These are phyloP conservation scores for Eremophila alpestris DNA, from an alignment of 2,797 vertebrate genomes.

Conservation along the genomic window DNA sequence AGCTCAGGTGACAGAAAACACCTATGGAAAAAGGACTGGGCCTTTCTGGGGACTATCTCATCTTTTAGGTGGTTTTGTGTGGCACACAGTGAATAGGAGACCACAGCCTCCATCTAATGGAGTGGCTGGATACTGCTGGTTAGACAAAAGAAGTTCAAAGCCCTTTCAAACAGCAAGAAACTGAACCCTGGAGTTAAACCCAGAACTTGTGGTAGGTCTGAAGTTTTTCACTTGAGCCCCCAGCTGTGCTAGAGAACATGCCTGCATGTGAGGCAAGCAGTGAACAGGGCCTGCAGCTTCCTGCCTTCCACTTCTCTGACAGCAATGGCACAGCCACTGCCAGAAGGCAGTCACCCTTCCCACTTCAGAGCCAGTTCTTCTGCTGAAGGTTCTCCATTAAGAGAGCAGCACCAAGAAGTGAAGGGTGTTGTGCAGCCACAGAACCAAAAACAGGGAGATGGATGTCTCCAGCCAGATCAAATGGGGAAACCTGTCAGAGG, in stretches of 20 bases:
- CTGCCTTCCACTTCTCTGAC: neutral
- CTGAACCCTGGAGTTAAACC: neutral
- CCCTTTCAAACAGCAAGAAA: neutral
- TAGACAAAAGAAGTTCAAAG: neutral
- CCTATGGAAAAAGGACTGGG: neutral
- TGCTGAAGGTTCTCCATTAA: neutral
- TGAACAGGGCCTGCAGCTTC: neutral
- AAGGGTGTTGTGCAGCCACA: neutral
- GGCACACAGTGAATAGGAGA: neutral
- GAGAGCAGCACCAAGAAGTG: neutral
- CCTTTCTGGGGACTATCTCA: neutral
- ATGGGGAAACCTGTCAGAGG: neutral
- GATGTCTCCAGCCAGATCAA: neutral
- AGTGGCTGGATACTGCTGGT: neutral
- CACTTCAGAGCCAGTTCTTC: neutral
- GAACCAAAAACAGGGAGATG: neutral
- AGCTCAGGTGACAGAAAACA: neutral
- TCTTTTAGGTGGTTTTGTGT: neutral
- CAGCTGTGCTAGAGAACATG: neutral
- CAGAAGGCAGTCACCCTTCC: neutral
- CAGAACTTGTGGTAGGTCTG: neutral
- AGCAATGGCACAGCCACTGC: accelerated
- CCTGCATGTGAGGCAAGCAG: accelerated
- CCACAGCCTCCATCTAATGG: neutral
- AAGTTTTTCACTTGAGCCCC: neutral